Percentiles rank a stretch among this genome's conserved stretches.
Evolutionary conservation across 2,797 vertebrate species (phyloP).

Genomic region (Leuciscus waleckii): DNA sequence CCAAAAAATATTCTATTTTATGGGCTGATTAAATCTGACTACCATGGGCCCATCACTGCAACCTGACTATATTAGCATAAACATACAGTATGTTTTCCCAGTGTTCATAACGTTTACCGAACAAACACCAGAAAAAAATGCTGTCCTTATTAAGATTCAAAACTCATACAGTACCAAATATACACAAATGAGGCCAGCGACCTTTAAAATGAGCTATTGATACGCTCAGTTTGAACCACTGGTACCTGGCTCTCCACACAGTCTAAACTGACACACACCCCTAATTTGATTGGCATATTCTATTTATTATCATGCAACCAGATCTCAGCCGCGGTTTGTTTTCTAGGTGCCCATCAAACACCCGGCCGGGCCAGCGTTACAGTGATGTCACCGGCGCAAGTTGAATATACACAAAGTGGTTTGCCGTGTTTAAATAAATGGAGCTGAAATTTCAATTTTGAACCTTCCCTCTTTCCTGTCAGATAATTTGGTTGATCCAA

Average conservation of each 20-base stretch:
- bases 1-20: neutral
- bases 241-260: constrained; percentile 63
- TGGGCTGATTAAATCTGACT: constrained; percentile 19
- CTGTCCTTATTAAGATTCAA: constrained; percentile 44
- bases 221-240: constrained; percentile 53
- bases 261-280: constrained; percentile 64
- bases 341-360: constrained; percentile 70
- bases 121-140: constrained; percentile 17
- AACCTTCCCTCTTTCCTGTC: constrained; percentile 62
- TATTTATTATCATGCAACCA: constrained; percentile 76
- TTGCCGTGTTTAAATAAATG: constrained; percentile 64
- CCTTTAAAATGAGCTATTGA: constrained; percentile 70
- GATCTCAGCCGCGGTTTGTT: constrained; percentile 67
- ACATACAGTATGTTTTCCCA: constrained; percentile 9
- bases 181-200: constrained; percentile 69
- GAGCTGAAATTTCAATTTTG: constrained; percentile 60
- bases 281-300: constrained; percentile 81
- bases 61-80: constrained; percentile 39
- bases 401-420: constrained; percentile 69
- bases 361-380: constrained; percentile 35
- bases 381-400: constrained; percentile 72
- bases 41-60: neutral
- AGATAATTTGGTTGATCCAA: constrained; percentile 65
- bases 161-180: constrained; percentile 52
- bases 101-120: neutral